These are phyloP conservation scores for Holothuria scabra DNA, from an alignment of 53 echinoderm and acorn worm genomes.

Conservation along the genomic window DNA sequence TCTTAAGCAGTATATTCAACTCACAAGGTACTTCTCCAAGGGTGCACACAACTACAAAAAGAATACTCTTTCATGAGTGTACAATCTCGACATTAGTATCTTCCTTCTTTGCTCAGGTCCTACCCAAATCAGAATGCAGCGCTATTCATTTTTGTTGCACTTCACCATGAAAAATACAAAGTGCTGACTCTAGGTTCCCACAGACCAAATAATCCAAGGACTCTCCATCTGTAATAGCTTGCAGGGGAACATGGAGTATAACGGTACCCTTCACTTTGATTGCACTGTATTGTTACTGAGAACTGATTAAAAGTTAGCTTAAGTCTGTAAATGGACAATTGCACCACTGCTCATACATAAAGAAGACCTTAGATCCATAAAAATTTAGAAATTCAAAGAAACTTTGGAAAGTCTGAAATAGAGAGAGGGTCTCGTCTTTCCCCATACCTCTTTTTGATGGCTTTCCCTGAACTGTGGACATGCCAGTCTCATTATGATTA, in stretches of 20 bases:
- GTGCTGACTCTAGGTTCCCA: too few species aligned
- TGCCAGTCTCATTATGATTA: slow-evolving; percentile 9
- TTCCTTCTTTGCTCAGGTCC: too few species aligned
- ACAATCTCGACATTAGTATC: too few species aligned
- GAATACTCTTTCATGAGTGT: too few species aligned
- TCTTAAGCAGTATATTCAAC: too few species aligned
- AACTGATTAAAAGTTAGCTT: slow-evolving; percentile 3
- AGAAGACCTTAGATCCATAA: neutral
- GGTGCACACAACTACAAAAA: too few species aligned
- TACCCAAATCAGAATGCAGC: too few species aligned
- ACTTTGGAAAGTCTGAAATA: slow-evolving; percentile 19
- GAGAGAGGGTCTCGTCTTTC: slow-evolving; percentile 11
- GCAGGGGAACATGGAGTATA: slow-evolving; percentile 28
- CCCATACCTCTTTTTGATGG: slow-evolving; percentile 5
- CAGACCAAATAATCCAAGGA: too few species aligned
- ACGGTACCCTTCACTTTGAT: slow-evolving; percentile 31
- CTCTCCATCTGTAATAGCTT: too few species aligned
- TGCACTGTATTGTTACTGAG: neutral
- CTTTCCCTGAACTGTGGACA: neutral
- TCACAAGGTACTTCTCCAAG: too few species aligned
- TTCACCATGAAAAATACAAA: too few species aligned
- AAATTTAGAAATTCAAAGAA: neutral
- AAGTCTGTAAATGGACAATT: neutral
- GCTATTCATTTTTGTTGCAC: too few species aligned
- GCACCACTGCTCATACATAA: neutral